Evolutionary conservation across 2,113 vertebrate species (phyloP).

Genomic region (Sinosuthora webbiana): DNA sequence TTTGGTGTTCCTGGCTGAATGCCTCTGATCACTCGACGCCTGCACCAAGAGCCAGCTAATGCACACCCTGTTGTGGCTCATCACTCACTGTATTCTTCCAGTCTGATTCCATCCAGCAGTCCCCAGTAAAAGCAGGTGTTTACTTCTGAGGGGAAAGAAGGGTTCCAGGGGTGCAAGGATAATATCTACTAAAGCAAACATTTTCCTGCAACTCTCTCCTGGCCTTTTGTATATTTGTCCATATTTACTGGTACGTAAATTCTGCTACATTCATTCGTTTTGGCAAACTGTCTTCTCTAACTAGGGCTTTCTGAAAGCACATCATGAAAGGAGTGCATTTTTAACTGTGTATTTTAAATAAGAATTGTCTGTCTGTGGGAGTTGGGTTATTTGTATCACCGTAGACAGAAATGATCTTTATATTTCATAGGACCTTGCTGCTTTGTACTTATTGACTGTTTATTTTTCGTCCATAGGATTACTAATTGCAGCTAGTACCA

Average conservation of each 20-base stretch:
- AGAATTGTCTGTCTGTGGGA: neutral
- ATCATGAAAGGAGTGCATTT: neutral
- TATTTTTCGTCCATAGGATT: constrained; percentile 40
- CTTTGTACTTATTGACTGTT: constrained; percentile 34
- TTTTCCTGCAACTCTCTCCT: neutral
- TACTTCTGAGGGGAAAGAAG: neutral
- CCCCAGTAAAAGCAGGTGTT: neutral
- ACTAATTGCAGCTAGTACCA: constrained; percentile 25
- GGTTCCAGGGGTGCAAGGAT: neutral
- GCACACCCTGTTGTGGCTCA: neutral
- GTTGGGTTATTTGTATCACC: neutral
- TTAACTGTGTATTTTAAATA: neutral
- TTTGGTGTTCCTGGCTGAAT: constrained; percentile 13
- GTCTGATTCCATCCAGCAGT: neutral
- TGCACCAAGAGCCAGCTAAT: neutral
- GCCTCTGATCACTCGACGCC: neutral
- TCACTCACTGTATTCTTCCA: neutral
- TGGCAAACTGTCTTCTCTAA: neutral
- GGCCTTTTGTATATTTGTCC: neutral
- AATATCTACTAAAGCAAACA: neutral
- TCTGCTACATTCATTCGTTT: neutral
- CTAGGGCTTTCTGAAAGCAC: neutral
- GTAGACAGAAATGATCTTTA: neutral
- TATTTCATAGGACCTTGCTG: neutral
- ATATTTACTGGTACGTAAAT: neutral